Percentiles rank a stretch among this genome's conserved stretches.
These are phyloP conservation scores for Papilio demoleus DNA, from an alignment of 2,888 invertebrate genomes.

Conservation along the genomic window DNA sequence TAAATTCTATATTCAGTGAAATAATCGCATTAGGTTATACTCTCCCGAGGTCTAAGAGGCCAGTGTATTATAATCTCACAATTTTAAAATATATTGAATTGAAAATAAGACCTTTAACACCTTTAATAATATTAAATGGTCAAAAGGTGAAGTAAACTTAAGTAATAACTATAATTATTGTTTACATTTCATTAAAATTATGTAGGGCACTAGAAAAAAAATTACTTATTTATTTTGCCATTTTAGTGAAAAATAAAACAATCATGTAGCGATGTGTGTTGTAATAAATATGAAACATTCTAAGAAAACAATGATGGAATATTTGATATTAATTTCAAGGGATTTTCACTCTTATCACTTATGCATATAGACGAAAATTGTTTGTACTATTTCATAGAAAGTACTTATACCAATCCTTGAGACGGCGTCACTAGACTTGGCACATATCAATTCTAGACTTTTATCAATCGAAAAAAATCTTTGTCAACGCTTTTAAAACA, in stretches of 20 bases:
- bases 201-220: too few relatives aligned
- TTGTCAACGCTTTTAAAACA: slow-evolving; percentile 13
- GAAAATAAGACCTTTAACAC: too few relatives aligned
- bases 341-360: slow-evolving; percentile 16
- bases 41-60: too few relatives aligned
- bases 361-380: slow-evolving; percentile 14
- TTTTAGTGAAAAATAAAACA: neutral
- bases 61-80: too few relatives aligned
- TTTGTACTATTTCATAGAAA: slow-evolving; percentile 36
- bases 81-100: too few relatives aligned
- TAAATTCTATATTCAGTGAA: too few relatives aligned
- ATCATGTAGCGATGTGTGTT: neutral
- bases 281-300: slow-evolving; percentile 18
- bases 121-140: too few relatives aligned
- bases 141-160: too few relatives aligned
- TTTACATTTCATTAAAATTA: too few relatives aligned
- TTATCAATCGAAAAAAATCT: slow-evolving; percentile 19
- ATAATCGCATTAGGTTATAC: too few relatives aligned
- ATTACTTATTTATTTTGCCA: too few relatives aligned
- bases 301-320: slow-evolving; percentile 18
- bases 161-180: too few relatives aligned
- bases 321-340: neutral
- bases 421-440: slow-evolving; percentile 37
- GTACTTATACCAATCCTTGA: slow-evolving; percentile 38
- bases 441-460: slow-evolving; percentile 34